phyloP scores from a whole-genome alignment of 2,797 vertebrate genomes.

The Anguilla obscura region DNA sequence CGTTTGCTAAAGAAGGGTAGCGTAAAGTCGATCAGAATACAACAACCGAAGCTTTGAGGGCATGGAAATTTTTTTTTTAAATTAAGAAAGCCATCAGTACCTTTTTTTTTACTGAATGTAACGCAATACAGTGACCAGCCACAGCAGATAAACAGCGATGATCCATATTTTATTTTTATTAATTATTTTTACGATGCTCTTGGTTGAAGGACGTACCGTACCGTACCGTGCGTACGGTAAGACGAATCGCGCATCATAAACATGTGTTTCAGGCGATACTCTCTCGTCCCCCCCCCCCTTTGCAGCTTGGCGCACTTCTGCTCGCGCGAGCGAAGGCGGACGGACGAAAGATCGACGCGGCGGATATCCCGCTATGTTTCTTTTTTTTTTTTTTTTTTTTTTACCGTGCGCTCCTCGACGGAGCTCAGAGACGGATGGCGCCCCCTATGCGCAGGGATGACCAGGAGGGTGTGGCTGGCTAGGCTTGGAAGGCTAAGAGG shows the following conservation, averaged over 20 bases:
- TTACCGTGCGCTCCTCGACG: conserved; percentile 23
- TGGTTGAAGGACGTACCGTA: conserved; percentile 75
- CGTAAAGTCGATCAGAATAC: conserved; percentile 66
- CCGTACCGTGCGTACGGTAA: conserved; percentile 65
- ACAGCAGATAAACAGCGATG: conserved; percentile 44
- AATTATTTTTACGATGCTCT: neutral
- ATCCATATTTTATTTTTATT: neutral
- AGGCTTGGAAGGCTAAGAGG: conserved; percentile 33
- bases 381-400: neutral
- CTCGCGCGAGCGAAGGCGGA: conserved; percentile 64
- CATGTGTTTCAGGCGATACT: conserved; percentile 78
- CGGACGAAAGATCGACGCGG: conserved; percentile 61
- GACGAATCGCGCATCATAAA: conserved; percentile 83
- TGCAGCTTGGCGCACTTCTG: conserved; percentile 83
- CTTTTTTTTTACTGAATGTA: conserved; percentile 71
- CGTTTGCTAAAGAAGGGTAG: conserved; percentile 67
- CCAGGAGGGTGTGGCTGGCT: conserved; percentile 61
- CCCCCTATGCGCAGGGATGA: conserved; percentile 71
- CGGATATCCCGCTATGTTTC: conserved; percentile 40
- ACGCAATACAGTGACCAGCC: conserved; percentile 79
- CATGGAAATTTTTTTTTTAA: conserved; percentile 55
- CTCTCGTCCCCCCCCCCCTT: conserved; percentile 81
- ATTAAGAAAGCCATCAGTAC: conserved; percentile 75
- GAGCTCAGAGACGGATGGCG: conserved; percentile 73
- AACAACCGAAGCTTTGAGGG: conserved; percentile 70